Evolutionary conservation across 1,140 invertebrate species (phyloP), one percentile per base, ranked within the genome.

Genomic region (Musca vetustissima): DNA sequence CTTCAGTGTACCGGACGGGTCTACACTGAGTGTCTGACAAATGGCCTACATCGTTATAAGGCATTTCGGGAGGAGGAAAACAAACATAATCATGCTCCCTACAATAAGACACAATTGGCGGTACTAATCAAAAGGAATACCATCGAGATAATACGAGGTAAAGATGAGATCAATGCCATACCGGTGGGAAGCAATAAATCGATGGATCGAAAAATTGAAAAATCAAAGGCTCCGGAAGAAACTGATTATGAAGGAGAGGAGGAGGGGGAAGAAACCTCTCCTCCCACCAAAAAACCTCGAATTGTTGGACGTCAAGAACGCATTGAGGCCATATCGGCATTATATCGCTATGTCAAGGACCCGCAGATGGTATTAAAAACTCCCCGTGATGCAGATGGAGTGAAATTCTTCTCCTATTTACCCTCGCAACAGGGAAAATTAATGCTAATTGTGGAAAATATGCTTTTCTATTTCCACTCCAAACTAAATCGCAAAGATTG

Each of bases 351-450:
- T 14, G 59, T 52, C 6, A 47, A 32, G 8, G 67, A 69, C 24
- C 43, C 52, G 14, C 36, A 36, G 57, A 25, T 22, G 14, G 36
- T 7, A 3, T 19, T 61, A 13, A 32, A 65, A 6, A 65, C 21
- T 49, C 64, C 64, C 7, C 32, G 24, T 15, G 48, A 61, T n/a
- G n/a, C n/a, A 19, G 57, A 28, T 0, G 43, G 61, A 17, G 22
- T 78, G 49, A 76, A 74, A 19, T 78, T 80, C 47, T 80, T 77
- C 24, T 77, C 72, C 4, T 80, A 80, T 70, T 67, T 80, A 25
- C 78, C 78, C 0, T 80, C 78, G 24, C 75, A 76, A 7, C 80
- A 80, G 36, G 78, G 78, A 7, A 75, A 77, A 2, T 75, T 73
- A 52, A 75, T 80, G 1, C 61, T 80, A 1, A 80, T 76, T 25